Percentiles rank a stretch among this genome's conserved stretches.
phyloP scores from a whole-genome alignment of 2,888 invertebrate species.

The Ptychoptera contaminata region DNA sequence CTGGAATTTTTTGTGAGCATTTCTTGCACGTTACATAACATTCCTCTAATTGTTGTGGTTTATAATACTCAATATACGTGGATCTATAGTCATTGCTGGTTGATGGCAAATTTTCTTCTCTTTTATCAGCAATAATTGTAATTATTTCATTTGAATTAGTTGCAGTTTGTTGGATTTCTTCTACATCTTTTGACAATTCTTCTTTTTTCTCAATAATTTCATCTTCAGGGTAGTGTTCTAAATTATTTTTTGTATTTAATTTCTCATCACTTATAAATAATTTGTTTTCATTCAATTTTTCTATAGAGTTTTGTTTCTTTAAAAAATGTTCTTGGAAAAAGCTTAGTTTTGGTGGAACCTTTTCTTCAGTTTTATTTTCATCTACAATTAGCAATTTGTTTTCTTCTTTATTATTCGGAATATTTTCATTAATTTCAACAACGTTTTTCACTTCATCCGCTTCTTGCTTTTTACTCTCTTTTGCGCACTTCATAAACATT shows the following conservation, averaged over 20 bases:
- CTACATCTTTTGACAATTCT: background rate
- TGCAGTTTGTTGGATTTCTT: background rate
- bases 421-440: background rate
- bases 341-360: no score
- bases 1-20: constrained; percentile 42
- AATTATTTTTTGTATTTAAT: no score
- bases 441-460: constrained; percentile 2
- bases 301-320: no score
- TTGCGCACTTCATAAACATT: constrained; percentile 36
- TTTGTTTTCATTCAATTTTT: no score
- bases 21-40: constrained; percentile 37
- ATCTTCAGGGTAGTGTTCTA: no score
- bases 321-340: no score
- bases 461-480: constrained; percentile 14
- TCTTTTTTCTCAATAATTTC: background rate
- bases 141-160: background rate
- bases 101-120: no score
- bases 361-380: no score
- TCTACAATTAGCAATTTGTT: no score
- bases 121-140: no score
- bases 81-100: constrained; percentile 6
- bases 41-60: constrained; percentile 15
- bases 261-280: no score
- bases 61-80: constrained; percentile 22
- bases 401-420: background rate